Evolutionary conservation across 2,797 vertebrate genomes (phyloP), one percentile per base, ranked within the genome.

Genomic region (Odontamblyopus lacepedii): DNA sequence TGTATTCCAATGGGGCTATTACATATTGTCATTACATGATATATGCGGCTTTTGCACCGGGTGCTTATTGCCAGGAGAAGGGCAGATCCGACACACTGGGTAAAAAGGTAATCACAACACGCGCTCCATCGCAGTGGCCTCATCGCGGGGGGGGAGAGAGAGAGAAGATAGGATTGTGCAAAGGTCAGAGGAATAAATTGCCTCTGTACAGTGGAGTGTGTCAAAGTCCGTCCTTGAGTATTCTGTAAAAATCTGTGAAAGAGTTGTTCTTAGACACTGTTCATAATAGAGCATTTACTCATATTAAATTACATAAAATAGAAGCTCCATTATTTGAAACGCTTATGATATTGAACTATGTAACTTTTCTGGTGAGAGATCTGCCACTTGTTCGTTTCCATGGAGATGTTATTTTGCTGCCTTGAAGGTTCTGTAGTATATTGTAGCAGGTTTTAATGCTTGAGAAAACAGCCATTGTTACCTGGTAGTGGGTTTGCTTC

Each of bases 141-240:
- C 81, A 71, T 81, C 69, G 67, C 75, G 61, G 29, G 32, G 26
- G 56, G 41, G 63, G 18, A n/a, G n/a, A 62, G 32, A 4, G 76
- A 66, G 83, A 83, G 74, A 11, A 7, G 67, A 87, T 67, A 83
- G 75, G 81, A 88, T 76, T 85, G 81, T 82, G 79, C 72, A 88
- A 92, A 93, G 91, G 88, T 93, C 89, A 92, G 44, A 50, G 76
- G 76, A 78, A 90, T 82, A 87, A 84, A 90, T 88, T 81, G 78
- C 80, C 81, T 85, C 75, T 0, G 27, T 60, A 29, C 13, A 18
- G 27, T 30, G 13, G 4, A 30, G 27, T 18, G 27, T 30, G 9
- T 18, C n/a, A 56, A 9, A 9, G 53, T 26, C 53, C 9, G 19
- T 23, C n/a, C 9, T 56, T 23, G n/a, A 3, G 6, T 15, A 48